Evolutionary conservation across 2,797 vertebrate species (phyloP).

Genomic region (Rhincodon typus): DNA sequence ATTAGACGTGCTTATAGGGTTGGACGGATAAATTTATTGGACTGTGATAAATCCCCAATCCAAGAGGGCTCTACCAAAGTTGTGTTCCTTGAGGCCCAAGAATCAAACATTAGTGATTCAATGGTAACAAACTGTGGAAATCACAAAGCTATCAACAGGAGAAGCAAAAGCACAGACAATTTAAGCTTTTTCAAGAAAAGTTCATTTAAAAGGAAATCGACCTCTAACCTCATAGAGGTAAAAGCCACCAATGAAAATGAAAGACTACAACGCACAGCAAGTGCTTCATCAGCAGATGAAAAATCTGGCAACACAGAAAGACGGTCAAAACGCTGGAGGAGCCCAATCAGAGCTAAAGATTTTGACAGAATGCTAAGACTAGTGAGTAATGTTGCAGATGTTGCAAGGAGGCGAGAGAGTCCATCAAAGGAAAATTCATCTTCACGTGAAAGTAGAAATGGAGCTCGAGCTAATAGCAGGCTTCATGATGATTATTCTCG

Average conservation of each 20-base stretch:
- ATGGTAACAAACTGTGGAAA: slow-evolving; percentile 52
- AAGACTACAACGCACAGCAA: slow-evolving; percentile 58
- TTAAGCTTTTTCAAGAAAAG: slow-evolving; percentile 70
- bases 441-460: slow-evolving; percentile 44
- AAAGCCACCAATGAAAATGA: slow-evolving; percentile 47
- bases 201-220: slow-evolving; percentile 73
- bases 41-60: slow-evolving; percentile 48
- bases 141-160: slow-evolving; percentile 59
- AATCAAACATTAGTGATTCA: slow-evolving; percentile 49
- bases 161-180: slow-evolving; percentile 85
- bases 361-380: slow-evolving; percentile 71
- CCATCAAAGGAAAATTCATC: slow-evolving; percentile 21
- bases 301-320: slow-evolving; percentile 47
- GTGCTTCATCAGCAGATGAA: slow-evolving; percentile 60
- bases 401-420: slow-evolving; percentile 57
- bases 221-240: slow-evolving; percentile 58
- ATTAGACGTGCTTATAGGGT: slow-evolving; percentile 79
- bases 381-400: slow-evolving; percentile 74
- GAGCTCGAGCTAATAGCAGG: slow-evolving; percentile 58
- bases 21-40: slow-evolving; percentile 76
- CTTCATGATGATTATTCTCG: slow-evolving; percentile 91
- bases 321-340: slow-evolving; percentile 56
- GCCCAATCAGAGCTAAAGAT: slow-evolving; percentile 65
- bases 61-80: slow-evolving; percentile 43
- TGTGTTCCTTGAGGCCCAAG: slow-evolving; percentile 42